Conservation (phyloP, 2,797 vertebrate species). For the Euthynnus affinis region DNA sequence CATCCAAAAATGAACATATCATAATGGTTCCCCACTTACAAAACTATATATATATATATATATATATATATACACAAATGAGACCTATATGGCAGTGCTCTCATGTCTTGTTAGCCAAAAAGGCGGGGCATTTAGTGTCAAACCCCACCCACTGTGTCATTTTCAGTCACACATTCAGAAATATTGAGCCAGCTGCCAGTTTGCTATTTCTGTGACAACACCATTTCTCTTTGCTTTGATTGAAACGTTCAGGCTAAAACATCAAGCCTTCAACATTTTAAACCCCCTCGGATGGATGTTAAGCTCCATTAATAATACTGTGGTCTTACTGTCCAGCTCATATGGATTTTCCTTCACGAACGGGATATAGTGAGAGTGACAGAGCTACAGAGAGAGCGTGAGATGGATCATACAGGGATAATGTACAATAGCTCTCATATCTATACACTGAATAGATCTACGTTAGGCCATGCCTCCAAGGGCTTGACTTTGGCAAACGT, state of each 20-base stretch:
- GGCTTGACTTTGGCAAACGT: not conserved
- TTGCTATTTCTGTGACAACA: constrained; percentile 32
- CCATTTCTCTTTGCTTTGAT: constrained; percentile 32
- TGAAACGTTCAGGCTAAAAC: constrained; percentile 48
- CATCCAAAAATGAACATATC: constrained; percentile 25
- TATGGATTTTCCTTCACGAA: constrained; percentile 71
- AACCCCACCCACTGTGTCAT: not conserved
- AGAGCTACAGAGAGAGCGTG: constrained; percentile 21
- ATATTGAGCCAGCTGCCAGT: constrained; percentile 32
- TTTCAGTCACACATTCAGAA: constrained; percentile 7
- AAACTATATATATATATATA: not conserved
- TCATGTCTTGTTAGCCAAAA: not conserved
- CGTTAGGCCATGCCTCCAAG: constrained; percentile 21
- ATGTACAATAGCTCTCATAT: constrained; percentile 45
- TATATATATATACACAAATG: no score
- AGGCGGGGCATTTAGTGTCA: not conserved
- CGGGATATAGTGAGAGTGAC: constrained; percentile 23
- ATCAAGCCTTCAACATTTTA: constrained; percentile 61
- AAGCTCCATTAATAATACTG: constrained; percentile 70
- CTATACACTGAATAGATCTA: constrained; percentile 15
- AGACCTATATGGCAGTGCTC: no score
- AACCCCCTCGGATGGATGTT: constrained; percentile 64
- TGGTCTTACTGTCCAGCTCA: constrained; percentile 38
- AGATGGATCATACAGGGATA: constrained; percentile 53
- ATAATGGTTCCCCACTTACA: not conserved